These are phyloP conservation scores for Crossoptilon crossoptilon DNA, from an alignment of 2,797 vertebrate species.

Conservation along the genomic window DNA sequence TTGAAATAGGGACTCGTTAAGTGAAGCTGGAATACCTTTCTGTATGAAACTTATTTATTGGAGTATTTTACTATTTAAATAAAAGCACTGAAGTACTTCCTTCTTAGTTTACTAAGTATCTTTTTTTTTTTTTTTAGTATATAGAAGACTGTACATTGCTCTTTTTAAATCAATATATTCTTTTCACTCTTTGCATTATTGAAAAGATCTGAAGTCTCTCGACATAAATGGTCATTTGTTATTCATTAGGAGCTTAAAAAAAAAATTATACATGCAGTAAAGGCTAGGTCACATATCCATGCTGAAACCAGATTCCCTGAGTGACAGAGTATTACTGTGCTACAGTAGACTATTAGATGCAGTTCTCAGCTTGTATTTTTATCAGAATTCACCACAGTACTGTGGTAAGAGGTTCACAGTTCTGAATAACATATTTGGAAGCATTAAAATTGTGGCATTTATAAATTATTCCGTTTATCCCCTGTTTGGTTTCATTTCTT, in stretches of 20 bases:
- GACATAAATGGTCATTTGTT: neutral
- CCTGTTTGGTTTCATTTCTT: neutral
- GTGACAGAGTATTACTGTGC: neutral
- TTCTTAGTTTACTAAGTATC: neutral
- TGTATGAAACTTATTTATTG: neutral
- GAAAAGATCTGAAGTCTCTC: neutral
- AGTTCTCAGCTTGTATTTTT: constrained; percentile 25
- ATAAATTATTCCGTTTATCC: neutral
- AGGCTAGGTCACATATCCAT: neutral
- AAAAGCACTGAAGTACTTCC: neutral
- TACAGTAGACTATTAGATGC: neutral
- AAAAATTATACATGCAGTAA: constrained; percentile 29
- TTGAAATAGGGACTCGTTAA: neutral
- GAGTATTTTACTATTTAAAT: constrained; percentile 17
- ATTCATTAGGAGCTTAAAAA: constrained; percentile 46
- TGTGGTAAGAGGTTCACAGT: neutral
- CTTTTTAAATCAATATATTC: neutral
- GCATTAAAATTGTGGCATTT: neutral
- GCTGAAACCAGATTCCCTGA: neutral
- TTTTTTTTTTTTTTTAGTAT: neutral
- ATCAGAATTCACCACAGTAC: neutral
- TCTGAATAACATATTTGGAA: neutral
- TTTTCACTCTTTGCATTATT: constrained; percentile 13
- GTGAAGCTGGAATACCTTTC: neutral
- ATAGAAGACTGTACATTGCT: neutral